phyloP scores from a whole-genome alignment of 2,113 vertebrate genomes.

The Neodontobutis hainanensis region DNA sequence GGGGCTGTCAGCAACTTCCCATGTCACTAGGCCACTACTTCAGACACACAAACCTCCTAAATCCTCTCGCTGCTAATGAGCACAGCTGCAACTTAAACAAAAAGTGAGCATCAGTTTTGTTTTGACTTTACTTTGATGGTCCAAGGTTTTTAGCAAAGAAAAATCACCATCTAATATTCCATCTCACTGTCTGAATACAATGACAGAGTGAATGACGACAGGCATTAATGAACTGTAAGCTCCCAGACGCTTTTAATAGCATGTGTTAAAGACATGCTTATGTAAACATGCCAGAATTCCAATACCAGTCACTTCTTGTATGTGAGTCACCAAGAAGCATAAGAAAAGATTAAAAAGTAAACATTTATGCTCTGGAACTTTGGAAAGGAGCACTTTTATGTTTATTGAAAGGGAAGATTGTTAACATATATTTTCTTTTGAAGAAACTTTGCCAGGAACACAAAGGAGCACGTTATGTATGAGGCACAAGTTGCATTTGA shows the following conservation, averaged over 20 bases:
- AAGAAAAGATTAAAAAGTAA: slow-evolving; percentile 37
- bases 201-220: slow-evolving; percentile 54
- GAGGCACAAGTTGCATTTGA: too few relatives aligned
- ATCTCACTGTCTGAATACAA: slow-evolving; percentile 33
- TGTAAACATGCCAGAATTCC: slow-evolving; percentile 64
- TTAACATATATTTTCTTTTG: slow-evolving; percentile 6
- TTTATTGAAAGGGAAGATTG: not conserved
- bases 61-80: slow-evolving; percentile 71
- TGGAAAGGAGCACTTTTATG: slow-evolving; percentile 1
- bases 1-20: slow-evolving; percentile 31
- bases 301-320: slow-evolving; percentile 35
- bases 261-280: slow-evolving; percentile 62
- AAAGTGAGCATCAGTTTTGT: slow-evolving; percentile 66
- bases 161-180: slow-evolving; percentile 47
- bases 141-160: slow-evolving; percentile 30
- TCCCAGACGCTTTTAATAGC: slow-evolving; percentile 53
- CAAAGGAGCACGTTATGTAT: not conserved
- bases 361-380: slow-evolving; percentile 23
- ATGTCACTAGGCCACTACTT: slow-evolving; percentile 33
- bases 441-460: slow-evolving; percentile 3
- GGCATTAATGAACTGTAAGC: slow-evolving; percentile 47
- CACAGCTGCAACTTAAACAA: slow-evolving; percentile 68
- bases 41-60: slow-evolving; percentile 33
- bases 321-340: slow-evolving; percentile 28
- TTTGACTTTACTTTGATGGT: slow-evolving; percentile 59